Evolutionary conservation across 2,888 invertebrate genomes (phyloP).

Genomic region (Harmothoe impar): DNA sequence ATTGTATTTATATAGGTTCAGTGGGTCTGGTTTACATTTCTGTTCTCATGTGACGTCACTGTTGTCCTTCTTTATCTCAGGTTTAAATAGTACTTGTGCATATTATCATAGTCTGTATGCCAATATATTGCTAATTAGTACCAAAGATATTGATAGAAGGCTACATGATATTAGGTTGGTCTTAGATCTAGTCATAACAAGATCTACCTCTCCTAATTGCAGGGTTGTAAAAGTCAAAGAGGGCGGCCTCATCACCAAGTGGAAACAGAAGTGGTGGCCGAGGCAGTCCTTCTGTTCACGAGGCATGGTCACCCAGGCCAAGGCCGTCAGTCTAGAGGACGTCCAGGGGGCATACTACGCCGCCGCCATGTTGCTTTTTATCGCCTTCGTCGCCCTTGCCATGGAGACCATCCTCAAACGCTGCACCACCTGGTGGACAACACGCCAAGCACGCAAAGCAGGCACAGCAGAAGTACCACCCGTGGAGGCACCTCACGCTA

Average conservation of each 20-base stretch:
- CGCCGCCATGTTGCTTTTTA: slow-evolving; percentile 59
- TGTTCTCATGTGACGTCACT: too few relatives aligned
- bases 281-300: slow-evolving; percentile 65
- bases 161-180: too few relatives aligned
- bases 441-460: neutral
- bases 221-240: slow-evolving; percentile 65
- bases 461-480: neutral
- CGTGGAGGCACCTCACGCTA: neutral
- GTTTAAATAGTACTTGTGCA: too few relatives aligned
- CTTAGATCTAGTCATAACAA: too few relatives aligned
- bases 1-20: too few relatives aligned
- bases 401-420: slow-evolving; percentile 32
- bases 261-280: slow-evolving; percentile 69
- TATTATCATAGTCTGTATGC: too few relatives aligned
- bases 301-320: slow-evolving; percentile 66
- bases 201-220: neutral
- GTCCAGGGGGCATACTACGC: slow-evolving; percentile 68
- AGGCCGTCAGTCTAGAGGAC: slow-evolving; percentile 67
- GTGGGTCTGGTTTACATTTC: too few relatives aligned
- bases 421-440: neutral
- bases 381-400: slow-evolving; percentile 58
- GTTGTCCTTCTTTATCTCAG: too few relatives aligned
- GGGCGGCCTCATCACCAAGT: slow-evolving; percentile 65
- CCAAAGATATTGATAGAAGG: too few relatives aligned
- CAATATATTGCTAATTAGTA: too few relatives aligned